These are phyloP conservation scores for Rhabdornis inornatus DNA, from an alignment of 2,113 vertebrate species.

Conservation along the genomic window DNA sequence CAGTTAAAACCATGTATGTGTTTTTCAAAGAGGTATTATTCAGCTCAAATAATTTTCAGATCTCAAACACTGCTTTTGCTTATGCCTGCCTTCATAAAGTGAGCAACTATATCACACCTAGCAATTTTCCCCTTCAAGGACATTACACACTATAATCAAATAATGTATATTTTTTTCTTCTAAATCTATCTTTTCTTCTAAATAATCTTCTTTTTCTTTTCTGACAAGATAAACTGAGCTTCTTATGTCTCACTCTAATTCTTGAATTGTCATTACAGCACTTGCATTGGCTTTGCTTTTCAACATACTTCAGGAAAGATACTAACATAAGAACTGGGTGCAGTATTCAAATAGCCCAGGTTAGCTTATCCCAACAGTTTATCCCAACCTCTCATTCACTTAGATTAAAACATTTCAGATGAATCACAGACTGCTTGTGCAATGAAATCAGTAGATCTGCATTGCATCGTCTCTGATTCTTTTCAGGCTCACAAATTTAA, in stretches of 20 bases:
- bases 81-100: background rate
- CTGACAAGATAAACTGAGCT: background rate
- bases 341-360: background rate
- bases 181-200: background rate
- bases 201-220: background rate
- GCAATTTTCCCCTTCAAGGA: background rate
- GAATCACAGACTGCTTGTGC: background rate
- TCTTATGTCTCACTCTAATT: background rate
- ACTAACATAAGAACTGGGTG: background rate
- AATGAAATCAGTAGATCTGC: background rate
- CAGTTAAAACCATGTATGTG: background rate
- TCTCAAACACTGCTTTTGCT: background rate
- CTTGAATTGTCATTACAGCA: background rate
- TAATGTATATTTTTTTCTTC: background rate
- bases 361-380: background rate
- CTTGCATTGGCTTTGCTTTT: background rate
- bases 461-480: background rate
- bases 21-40: background rate
- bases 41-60: background rate
- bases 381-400: background rate
- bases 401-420: background rate
- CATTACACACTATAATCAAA: background rate
- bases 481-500: background rate
- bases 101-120: background rate
- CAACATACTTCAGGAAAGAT: background rate